These are phyloP conservation scores for Drosophila putrida DNA, from an alignment of 2,888 invertebrate genomes.

Conservation along the genomic window DNA sequence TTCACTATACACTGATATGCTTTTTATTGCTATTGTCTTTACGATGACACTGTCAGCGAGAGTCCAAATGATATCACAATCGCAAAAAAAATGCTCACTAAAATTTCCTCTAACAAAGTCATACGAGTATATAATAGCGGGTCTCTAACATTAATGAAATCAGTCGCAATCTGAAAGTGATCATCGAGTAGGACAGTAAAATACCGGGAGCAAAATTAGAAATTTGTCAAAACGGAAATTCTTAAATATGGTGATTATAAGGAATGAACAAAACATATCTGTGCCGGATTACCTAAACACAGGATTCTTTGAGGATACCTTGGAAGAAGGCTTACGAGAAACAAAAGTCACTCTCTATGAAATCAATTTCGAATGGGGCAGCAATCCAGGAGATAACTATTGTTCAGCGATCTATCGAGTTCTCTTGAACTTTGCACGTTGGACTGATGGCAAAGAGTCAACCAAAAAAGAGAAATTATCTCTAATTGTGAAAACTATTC, in stretches of 20 bases:
- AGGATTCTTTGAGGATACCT: slow-evolving; percentile 74
- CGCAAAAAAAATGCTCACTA: slow-evolving; percentile 2
- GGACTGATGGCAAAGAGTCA: slow-evolving; percentile 34
- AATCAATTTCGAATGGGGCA: slow-evolving; percentile 78
- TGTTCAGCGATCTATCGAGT: slow-evolving; percentile 83
- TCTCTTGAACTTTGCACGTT: slow-evolving; percentile 55
- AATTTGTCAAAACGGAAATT: background rate
- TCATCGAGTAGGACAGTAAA: background rate
- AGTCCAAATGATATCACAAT: slow-evolving; percentile 10
- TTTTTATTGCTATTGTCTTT: background rate
- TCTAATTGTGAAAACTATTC: slow-evolving; percentile 83
- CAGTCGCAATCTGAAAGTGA: slow-evolving; percentile 27
- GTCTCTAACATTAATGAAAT: background rate
- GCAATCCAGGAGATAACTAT: slow-evolving; percentile 82
- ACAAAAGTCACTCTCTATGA: slow-evolving; percentile 63
- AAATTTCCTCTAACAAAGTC: slow-evolving; percentile 2
- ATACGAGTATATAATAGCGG: slow-evolving; percentile 31
- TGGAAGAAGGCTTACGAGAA: slow-evolving; percentile 79
- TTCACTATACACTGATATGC: slow-evolving; percentile 9
- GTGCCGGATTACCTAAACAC: slow-evolving; percentile 75
- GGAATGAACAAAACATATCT: slow-evolving; percentile 64
- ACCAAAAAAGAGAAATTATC: slow-evolving; percentile 57
- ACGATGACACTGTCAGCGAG: slow-evolving; percentile 13
- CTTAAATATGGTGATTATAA: slow-evolving; percentile 50
- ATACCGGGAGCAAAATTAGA: background rate